Evolutionary conservation across 2,797 vertebrate species (phyloP), one percentile per base, ranked within the genome.

Genomic region (Cephalopachus bancanus): DNA sequence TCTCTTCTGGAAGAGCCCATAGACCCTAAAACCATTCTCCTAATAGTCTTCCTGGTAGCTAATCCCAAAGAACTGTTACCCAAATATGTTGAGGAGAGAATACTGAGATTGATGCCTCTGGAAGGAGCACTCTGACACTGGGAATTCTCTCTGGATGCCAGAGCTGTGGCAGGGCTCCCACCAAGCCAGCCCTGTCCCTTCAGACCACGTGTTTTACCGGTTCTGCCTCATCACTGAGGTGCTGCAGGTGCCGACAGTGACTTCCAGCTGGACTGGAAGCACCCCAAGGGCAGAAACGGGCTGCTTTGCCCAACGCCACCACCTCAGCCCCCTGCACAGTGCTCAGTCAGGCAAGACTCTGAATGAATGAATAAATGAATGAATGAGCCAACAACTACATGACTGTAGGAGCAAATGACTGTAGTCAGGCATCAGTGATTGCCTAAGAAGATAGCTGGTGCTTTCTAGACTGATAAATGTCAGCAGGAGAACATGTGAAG

Each of bases 11-110:
- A 87, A 69, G 44, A 17, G 19, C 10, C 51, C 30, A 87, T n/a
- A 22, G 65, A 85, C 49, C 55, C 67, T 65, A 92, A 76, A 81
- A 79, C 79, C 20, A 95, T 84, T 93, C 28, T 44, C 89, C 62
- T 55, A 69, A 57, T 37, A 53, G 78, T 53, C 53, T 81, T 74
- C 14, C 0, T n/a, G 28, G 67, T 71, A 69, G 83, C 49, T 64
- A 24, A 60, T 64, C 49, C 67, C 74, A 84, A 76, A 91, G 59
- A 55, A 65, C 28, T 49, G 24, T 17, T 65, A 37, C 81, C 85
- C 65, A 91, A 59, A 33, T 65, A 92, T 44, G 89, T 79, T 81
- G 74, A 85, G 60, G 83, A 26, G 28, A 37, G 55, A 80, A 51
- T 85, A 91, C 3, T 62, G 20, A 81, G 83, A 75, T 0, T 3